phyloP scores from a whole-genome alignment of 2,797 vertebrate species.

The Diplodus puntazzo region DNA sequence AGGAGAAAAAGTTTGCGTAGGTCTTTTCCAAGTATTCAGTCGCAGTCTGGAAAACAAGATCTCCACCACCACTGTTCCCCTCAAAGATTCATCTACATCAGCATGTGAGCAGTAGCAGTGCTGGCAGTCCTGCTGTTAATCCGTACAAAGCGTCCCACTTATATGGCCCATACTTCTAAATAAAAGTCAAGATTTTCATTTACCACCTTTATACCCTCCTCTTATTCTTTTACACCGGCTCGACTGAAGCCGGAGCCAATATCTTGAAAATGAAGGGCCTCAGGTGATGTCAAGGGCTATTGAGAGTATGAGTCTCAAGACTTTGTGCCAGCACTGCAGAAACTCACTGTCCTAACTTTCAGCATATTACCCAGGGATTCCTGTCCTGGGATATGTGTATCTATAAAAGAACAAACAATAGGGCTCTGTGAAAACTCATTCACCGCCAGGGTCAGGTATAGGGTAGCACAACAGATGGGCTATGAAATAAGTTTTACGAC shows the following conservation, averaged over 20 bases:
- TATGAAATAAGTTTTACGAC: constrained; percentile 55
- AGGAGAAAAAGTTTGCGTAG: too few species aligned
- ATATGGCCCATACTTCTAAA: constrained; percentile 17
- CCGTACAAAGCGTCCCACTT: constrained; percentile 10
- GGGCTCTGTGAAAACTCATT: constrained; percentile 47
- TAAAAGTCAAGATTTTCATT: constrained; percentile 55
- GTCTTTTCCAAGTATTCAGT: neutral
- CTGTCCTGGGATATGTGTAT: constrained; percentile 51
- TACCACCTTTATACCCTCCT: constrained; percentile 21
- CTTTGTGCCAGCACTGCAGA: constrained; percentile 64
- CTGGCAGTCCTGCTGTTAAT: constrained; percentile 22
- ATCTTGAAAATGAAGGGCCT: constrained; percentile 53
- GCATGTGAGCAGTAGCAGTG: neutral
- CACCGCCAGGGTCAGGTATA: constrained; percentile 50
- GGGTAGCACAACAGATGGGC: constrained; percentile 59
- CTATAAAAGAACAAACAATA: constrained; percentile 67
- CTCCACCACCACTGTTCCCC: neutral
- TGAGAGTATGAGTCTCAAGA: constrained; percentile 45
- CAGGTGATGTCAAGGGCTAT: constrained; percentile 60
- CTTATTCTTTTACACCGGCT: constrained; percentile 34
- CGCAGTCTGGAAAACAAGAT: neutral
- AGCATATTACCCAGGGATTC: constrained; percentile 53
- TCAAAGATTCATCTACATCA: neutral
- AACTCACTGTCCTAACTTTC: constrained; percentile 57
- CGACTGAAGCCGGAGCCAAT: constrained; percentile 28